Base-by-base conservation (phyloP, 2,888 invertebrate species). In the Limnephilus rhombicus region DNA sequence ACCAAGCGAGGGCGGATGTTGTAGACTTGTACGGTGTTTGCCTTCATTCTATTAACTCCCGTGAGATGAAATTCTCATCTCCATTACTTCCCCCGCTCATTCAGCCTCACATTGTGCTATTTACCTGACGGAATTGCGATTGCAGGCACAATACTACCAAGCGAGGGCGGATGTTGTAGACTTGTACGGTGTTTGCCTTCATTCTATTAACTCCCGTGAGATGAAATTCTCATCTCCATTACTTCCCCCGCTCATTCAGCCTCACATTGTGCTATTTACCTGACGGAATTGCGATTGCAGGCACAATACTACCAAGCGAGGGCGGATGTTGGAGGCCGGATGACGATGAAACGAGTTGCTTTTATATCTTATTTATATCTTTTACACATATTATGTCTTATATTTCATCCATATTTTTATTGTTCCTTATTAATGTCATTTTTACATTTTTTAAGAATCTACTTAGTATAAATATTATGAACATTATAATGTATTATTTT, bases 41-140 rank as follows among this genome's bases (percentile, higher is more conserved):
- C 82, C 34, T 83, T 83, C 82, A 83, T 83, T 83, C 82, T 83
- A 83, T 83, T 34, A 83, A 83, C 34, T 83, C 82, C 82, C 82
- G 82, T 18, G 82, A 34, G 82, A 83, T 37, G 18, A 31, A 83
- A 37, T 34, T 34, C 83, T 83, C 83, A 83, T 83, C 34, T 83
- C 83, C 83, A 37, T 83, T 83, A 83, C 83, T 37, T 82, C 29
- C 12, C 11, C 45, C 45, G 9, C 45, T 45, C 45, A 82, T 37
- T 37, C 34, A 34, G 24, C 37, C 37, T 37, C 83, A 83, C 34
- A 83, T 83, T 83, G 31, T 37, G 18, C 34, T 18, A 83, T 83
- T 83, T 83, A 83, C 83, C 24, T 83, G 83, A 34, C 24, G 68
- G 68, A 34, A 37, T 18, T 18, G 18, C 15, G 15, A 53, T 18